Evolutionary conservation across 2,888 invertebrate species (phyloP).

Genomic region (Dione vanillae): DNA sequence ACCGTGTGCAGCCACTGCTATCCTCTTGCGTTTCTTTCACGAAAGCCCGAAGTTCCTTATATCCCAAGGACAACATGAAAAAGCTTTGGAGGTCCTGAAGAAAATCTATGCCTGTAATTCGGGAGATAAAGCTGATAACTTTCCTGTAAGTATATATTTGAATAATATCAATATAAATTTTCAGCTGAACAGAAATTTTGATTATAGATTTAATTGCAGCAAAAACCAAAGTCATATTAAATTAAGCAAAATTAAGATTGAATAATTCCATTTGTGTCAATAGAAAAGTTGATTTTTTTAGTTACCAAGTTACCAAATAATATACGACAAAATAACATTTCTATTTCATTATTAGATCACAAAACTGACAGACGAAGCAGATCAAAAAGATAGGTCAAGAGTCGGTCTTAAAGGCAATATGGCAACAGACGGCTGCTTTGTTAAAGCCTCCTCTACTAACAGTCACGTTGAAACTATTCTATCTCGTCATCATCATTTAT

Average conservation of each 20-base stretch:
- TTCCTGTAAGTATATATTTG: conserved; percentile 62
- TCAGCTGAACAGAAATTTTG: too few species aligned
- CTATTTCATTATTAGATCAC: conserved; percentile 59
- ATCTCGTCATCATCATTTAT: conserved; percentile 85
- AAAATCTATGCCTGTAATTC: conserved; percentile 72
- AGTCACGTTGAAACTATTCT: conserved; percentile 82
- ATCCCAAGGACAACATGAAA: conserved; percentile 82
- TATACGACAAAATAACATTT: not conserved
- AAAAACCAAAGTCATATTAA: too few species aligned
- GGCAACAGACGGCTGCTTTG: conserved; percentile 83
- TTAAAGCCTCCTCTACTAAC: conserved; percentile 81
- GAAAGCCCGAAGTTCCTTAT: conserved; percentile 92
- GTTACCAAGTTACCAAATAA: too few species aligned
- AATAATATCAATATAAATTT: too few species aligned
- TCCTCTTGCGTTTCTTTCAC: conserved; percentile 85
- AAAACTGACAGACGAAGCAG: conserved; percentile 67
- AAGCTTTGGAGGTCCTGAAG: conserved; percentile 81
- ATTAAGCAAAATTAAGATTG: too few species aligned
- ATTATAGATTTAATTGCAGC: too few species aligned
- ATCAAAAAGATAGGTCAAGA: conserved; percentile 60
- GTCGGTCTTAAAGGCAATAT: conserved; percentile 67
- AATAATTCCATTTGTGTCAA: too few species aligned
- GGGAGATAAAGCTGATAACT: conserved; percentile 64
- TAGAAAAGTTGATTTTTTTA: too few species aligned
- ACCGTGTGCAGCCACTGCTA: conserved; percentile 86